Conservation (phyloP, 2,113 vertebrate species). For the Panurus biarmicus region DNA sequence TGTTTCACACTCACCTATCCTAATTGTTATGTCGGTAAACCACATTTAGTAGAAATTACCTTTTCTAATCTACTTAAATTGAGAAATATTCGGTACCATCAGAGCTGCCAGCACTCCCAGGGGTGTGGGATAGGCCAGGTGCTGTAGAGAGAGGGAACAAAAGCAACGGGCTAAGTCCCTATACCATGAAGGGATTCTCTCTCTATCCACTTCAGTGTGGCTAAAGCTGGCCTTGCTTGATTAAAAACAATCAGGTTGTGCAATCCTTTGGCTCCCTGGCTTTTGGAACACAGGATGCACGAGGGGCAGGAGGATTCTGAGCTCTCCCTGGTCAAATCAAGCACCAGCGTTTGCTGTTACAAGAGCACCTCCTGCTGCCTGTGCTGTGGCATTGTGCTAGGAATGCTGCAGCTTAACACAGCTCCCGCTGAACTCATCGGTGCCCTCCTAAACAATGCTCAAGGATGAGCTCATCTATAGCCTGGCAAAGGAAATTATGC, state of each 20-base stretch:
- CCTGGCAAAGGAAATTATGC: neutral
- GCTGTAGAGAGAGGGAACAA: neutral
- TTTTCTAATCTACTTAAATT: neutral
- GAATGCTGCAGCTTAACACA: neutral
- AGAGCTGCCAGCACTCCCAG: neutral
- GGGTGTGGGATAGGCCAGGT: neutral
- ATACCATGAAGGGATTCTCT: neutral
- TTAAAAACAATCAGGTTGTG: conserved; percentile 29
- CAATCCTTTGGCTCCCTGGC: conserved; percentile 6
- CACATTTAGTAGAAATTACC: neutral
- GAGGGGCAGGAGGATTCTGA: neutral
- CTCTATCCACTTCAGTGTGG: neutral
- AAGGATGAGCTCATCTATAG: neutral
- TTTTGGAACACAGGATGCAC: neutral
- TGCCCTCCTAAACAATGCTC: neutral
- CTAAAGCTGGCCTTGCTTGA: neutral
- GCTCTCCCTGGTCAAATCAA: neutral
- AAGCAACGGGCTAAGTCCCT: accelerated
- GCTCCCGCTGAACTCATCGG: neutral
- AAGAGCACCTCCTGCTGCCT: conserved; percentile 54
- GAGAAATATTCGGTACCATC: neutral
- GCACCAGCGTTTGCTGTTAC: neutral
- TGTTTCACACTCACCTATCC: neutral
- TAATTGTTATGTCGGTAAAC: neutral
- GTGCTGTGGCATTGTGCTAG: neutral